Conservation (phyloP, 1,140 invertebrate genomes). For the Pseudobourletiella spinata region DNA sequence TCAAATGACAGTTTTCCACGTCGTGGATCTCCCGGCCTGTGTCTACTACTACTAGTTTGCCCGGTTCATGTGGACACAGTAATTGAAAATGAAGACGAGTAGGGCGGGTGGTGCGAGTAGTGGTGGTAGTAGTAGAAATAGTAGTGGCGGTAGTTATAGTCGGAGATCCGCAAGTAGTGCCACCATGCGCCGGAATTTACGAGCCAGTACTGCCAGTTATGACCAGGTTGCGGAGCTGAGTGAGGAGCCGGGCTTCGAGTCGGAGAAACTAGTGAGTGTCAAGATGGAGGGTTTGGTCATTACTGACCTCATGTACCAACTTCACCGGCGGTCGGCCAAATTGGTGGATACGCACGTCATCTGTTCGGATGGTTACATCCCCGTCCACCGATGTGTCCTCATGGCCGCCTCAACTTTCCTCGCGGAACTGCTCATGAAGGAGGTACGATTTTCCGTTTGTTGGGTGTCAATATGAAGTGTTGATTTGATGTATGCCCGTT, state of each 20-base stretch:
- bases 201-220: too few relatives aligned
- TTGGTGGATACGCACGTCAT: slow-evolving; percentile 4
- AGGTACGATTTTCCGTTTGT: neutral
- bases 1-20: too few relatives aligned
- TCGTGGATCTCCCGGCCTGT: too few relatives aligned
- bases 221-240: too few relatives aligned
- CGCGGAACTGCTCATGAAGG: neutral
- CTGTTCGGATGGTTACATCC: slow-evolving; percentile 1
- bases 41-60: too few relatives aligned
- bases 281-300: neutral
- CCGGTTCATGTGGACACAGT: too few relatives aligned
- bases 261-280: neutral
- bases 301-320: neutral
- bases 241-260: neutral
- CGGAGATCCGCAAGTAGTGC: too few relatives aligned
- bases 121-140: too few relatives aligned
- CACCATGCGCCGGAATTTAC: too few relatives aligned
- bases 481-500: neutral
- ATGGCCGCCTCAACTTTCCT: slow-evolving; percentile 1
- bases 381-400: slow-evolving; percentile 12
- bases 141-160: too few relatives aligned
- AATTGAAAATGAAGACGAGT: too few relatives aligned
- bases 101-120: too few relatives aligned
- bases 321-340: neutral
- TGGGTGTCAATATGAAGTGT: neutral